Base-by-base conservation (phyloP, 2,797 vertebrate species). In the Fratercula arctica region DNA sequence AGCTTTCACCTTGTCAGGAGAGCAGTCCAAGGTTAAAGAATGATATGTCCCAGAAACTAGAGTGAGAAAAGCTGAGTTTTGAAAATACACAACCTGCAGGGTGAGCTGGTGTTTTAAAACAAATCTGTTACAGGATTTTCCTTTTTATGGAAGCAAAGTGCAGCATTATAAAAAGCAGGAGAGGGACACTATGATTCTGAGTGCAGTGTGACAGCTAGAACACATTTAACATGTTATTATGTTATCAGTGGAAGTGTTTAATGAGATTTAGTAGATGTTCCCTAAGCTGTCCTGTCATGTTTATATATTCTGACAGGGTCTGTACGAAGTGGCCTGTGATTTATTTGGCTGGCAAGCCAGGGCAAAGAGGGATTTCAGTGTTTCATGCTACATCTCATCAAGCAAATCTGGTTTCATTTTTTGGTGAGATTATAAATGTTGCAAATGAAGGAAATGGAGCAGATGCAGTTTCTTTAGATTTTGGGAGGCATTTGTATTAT, bases 181-280 rank as follows among this genome's bases (percentile, higher is more conserved):
- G 57, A 83, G 37, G 53, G 19, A 16, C 61, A 68, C 46, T 85
- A 48, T 18, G 37, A 68, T 70, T 85, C 68, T 69, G 9, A 90
- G 26, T 25, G 46, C 54, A 61, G 25, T 69, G 57, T 92, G 92
- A 76, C 78, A 92, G 68, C 67, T 85, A 88, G 90, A 85, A 89
- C 89, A 81, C 81, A 24, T 88, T 85, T 95, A 89, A 83, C 82
- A 73, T 20, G 5, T 86, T 93, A 90, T 94, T 90, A 81, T 87
- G 61, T 53, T 95, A 92, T 87, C 89, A 83, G 66, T 91, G 57
- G 57, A 89, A 87, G 54, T 56, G 54, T 95, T 93, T 95, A 95
- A 95, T 95, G 92, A 91, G 90, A 90, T 92, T 85, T 89, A 83
- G 66, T 94, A 89, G 86, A 90, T 87, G 85, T 91, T 91, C 39